These are phyloP conservation scores for Mystacornis crossleyi DNA, from an alignment of 2,113 vertebrate species.

Conservation along the genomic window DNA sequence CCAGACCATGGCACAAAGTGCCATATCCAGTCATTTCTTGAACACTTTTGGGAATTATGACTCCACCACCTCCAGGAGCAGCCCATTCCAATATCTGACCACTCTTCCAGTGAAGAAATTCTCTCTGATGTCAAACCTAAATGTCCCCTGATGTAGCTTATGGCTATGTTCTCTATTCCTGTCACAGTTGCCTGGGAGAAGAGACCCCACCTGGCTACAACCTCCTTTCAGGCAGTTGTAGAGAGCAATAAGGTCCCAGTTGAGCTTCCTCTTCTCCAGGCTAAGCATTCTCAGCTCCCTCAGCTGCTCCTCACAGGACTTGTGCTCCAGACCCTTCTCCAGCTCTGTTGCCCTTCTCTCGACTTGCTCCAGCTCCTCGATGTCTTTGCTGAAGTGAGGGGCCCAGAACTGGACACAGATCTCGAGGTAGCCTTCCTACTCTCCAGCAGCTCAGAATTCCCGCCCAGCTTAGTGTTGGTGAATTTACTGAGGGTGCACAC, in stretches of 20 bases:
- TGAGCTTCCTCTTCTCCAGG: neutral
- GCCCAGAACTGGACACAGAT: neutral
- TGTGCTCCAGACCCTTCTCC: neutral
- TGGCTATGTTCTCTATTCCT: neutral
- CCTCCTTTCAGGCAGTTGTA: neutral
- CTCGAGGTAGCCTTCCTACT: rapidly evolving
- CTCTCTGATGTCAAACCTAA: neutral
- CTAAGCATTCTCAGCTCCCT: neutral
- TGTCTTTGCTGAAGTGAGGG: neutral
- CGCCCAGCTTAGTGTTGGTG: neutral
- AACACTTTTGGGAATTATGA: neutral
- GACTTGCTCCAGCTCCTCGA: neutral
- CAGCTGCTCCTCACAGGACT: neutral
- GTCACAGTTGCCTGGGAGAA: neutral
- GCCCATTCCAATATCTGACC: neutral
- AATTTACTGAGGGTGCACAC: neutral
- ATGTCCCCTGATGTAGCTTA: neutral
- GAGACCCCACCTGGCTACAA: neutral
- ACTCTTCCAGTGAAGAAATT: neutral
- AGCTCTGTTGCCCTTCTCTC: neutral
- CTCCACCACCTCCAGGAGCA: neutral
- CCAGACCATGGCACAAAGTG: neutral
- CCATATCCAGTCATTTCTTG: neutral
- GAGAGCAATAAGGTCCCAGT: neutral
- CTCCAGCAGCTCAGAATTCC: neutral